Base-by-base conservation (phyloP, 2,797 vertebrate species). In the Tenualosa thibaudeaui region DNA sequence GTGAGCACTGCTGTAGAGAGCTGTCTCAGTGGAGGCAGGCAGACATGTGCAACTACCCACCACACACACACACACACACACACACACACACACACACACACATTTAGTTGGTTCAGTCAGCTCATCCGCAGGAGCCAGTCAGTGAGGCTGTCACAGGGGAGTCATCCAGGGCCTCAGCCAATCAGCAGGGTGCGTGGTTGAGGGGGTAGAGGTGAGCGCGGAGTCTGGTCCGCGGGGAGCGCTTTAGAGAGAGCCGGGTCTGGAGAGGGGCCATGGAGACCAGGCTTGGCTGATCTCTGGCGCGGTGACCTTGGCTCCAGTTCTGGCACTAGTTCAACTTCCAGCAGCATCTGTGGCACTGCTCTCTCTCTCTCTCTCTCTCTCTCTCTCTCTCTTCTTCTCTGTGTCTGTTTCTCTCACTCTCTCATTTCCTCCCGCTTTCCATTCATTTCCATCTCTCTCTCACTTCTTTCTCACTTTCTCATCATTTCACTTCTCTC, bases 91-190 rank as follows among this genome's bases (percentile, higher is more conserved):
- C 62, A 65, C 62, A 31, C 10, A 31, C 81, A 26, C 56, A 84
- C 17, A 56, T 5, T 56, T 0, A 19, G 17, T 56, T 1, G 7
- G 71, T 78, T 78, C 17, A 37, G 71, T 78, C 37, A 7, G 37
- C 71, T 46, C 7, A 40, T 40, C 17, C 17, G 68, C 40, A 46
- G 37, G 71, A 22, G 40, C 15, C 17, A 37, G 40, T 78, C 26
- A 19, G 71, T 3, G 5, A 40, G 71, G 5, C 37, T 17, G 40
- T 78, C 71, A 78, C 71, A 37, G 71, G 40, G 40, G 71, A 78
- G 37, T 78, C 91, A 93, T 94, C 92, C 92, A 89, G 81, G 86
- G 50, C 43, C 40, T 8, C 22, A 37, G 31, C 13, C 81, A 82
- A 84, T 87, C 24, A 75, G 19, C 37, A 62, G 3, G 53, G 60